Evolutionary conservation across 2,113 vertebrate species (phyloP).

Genomic region (Mormyrus iriodes): DNA sequence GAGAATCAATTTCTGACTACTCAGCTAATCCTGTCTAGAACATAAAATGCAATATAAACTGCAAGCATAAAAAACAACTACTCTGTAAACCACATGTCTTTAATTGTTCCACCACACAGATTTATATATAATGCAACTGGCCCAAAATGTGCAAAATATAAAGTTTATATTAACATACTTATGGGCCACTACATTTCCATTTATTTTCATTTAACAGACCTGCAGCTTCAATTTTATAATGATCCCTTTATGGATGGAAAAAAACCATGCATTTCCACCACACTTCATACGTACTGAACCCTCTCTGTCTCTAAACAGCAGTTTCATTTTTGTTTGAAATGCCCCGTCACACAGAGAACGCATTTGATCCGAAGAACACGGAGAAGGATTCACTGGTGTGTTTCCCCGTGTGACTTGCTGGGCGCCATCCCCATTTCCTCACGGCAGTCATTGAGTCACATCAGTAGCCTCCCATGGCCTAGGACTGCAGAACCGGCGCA

Average conservation of each 20-base stretch:
- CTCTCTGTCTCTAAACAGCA: neutral
- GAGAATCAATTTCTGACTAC: neutral
- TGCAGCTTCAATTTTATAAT: neutral
- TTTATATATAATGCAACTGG: neutral
- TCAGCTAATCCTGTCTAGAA: neutral
- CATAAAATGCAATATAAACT: neutral
- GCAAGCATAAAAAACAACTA: neutral
- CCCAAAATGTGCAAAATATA: neutral
- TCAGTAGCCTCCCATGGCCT: neutral
- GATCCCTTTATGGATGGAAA: neutral
- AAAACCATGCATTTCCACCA: neutral
- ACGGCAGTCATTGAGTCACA: neutral
- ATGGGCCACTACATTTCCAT: constrained; percentile 19
- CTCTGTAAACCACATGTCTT: neutral
- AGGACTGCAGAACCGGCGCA: neutral
- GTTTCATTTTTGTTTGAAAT: neutral
- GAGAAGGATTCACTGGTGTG: neutral
- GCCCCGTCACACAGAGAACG: neutral
- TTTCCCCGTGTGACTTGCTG: neutral
- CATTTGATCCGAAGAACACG: neutral
- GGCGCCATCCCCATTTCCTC: neutral
- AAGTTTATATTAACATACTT: neutral
- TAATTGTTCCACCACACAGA: neutral
- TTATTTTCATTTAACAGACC: neutral
- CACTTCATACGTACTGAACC: neutral